phyloP scores from a whole-genome alignment of 2,797 vertebrate genomes.

The Salmo trutta region DNA sequence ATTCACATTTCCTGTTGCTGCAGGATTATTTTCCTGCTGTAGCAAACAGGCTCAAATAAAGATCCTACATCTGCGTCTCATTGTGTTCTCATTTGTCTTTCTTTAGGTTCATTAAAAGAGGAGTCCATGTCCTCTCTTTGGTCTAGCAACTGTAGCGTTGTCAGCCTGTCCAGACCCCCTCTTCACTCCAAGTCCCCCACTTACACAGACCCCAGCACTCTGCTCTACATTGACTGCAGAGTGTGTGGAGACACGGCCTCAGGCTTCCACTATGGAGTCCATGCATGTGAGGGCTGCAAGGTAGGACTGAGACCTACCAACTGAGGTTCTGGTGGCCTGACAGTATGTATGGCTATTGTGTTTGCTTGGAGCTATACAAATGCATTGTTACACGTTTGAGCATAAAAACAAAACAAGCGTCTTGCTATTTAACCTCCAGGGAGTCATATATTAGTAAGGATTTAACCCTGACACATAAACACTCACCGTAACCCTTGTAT shows the following conservation, averaged over 20 bases:
- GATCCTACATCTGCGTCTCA: conserved; percentile 8
- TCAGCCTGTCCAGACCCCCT: conserved; percentile 59
- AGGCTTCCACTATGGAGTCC: conserved; percentile 84
- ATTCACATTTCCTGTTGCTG: too few relatives aligned
- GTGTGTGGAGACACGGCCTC: conserved; percentile 86
- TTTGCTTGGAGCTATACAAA: not conserved
- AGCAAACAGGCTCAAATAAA: too few relatives aligned
- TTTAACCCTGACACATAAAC: not conserved
- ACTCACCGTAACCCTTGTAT: not conserved
- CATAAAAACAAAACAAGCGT: too few relatives aligned
- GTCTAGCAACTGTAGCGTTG: conserved; percentile 71
- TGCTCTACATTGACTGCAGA: conserved; percentile 81
- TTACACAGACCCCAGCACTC: conserved; percentile 72
- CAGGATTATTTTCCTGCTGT: too few relatives aligned
- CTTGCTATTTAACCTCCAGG: too few relatives aligned
- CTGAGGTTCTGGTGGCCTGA: too few relatives aligned
- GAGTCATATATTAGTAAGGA: not conserved
- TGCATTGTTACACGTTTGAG: not conserved
- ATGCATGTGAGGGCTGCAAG: conserved; percentile 87
- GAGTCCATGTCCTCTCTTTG: conserved; percentile 78
- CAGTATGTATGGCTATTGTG: not conserved
- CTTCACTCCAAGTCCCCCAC: conserved; percentile 2
- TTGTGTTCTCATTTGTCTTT: not conserved
- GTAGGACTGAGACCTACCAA: conserved; percentile 50
- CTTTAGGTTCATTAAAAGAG: conserved; percentile 75